Evolutionary conservation across 2,113 vertebrate species (phyloP).

Genomic region (Phyllopteryx taeniolatus): DNA sequence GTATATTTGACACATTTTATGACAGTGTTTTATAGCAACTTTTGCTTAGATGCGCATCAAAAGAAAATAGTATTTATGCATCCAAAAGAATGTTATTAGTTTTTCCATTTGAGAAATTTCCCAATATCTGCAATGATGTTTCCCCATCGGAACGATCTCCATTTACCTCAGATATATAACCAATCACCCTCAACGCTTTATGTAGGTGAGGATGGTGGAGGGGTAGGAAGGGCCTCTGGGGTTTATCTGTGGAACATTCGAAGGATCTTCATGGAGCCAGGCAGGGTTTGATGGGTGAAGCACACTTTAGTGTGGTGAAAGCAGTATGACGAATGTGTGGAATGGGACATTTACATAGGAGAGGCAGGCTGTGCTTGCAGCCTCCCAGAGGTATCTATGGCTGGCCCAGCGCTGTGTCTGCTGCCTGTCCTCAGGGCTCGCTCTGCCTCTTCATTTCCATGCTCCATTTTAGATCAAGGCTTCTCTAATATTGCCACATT

Average conservation of each 20-base stretch:
- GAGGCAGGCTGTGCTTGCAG: constrained; percentile 60
- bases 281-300: constrained; percentile 67
- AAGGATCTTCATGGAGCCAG: constrained; percentile 66
- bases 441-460: constrained; percentile 75
- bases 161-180: constrained; percentile 63
- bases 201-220: constrained; percentile 43
- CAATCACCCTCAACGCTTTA: constrained; percentile 59
- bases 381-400: constrained; percentile 70
- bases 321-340: constrained; percentile 73
- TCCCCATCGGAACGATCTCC: constrained; percentile 52
- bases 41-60: constrained; percentile 3
- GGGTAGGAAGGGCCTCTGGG: constrained; percentile 58
- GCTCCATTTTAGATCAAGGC: constrained; percentile 76
- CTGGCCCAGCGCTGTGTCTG: constrained; percentile 59
- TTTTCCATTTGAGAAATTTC: constrained; percentile 37
- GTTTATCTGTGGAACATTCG: constrained; percentile 69
- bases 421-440: constrained; percentile 71
- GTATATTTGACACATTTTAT: constrained; percentile 20
- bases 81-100: constrained; percentile 40
- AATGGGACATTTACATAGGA: constrained; percentile 76
- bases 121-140: constrained; percentile 57
- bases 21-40: constrained; percentile 3
- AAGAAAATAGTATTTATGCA: constrained; percentile 10
- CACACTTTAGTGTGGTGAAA: constrained; percentile 66
- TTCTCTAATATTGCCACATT: constrained; percentile 74